Evolutionary conservation across 2,113 vertebrate genomes (phyloP).

Genomic region (Xenopus laevis): DNA sequence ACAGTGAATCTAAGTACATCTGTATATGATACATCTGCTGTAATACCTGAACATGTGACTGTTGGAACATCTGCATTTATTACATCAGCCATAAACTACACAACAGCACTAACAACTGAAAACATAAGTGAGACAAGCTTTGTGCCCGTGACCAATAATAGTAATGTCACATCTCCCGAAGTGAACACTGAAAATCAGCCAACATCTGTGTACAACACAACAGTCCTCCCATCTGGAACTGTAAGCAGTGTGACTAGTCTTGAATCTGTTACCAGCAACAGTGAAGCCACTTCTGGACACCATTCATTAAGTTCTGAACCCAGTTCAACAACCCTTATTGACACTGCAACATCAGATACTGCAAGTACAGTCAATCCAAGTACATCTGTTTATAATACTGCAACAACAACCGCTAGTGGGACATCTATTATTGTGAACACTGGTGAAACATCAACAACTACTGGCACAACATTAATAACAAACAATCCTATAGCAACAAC

Average conservation of each 20-base stretch:
- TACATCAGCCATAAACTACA: too few species aligned
- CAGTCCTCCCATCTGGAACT: not conserved
- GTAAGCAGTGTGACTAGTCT: not conserved
- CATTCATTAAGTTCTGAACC: not conserved
- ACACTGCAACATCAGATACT: not conserved
- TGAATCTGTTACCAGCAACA: not conserved
- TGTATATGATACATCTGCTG: too few species aligned
- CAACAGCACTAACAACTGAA: too few species aligned
- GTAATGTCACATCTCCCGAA: not conserved
- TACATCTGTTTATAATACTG: too few species aligned
- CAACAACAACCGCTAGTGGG: too few species aligned
- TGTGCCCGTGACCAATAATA: not conserved
- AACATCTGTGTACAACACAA: not conserved
- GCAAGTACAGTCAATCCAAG: not conserved
- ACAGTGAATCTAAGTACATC: too few species aligned
- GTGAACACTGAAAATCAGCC: not conserved
- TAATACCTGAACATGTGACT: too few species aligned
- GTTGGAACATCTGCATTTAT: too few species aligned
- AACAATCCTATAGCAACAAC: too few species aligned
- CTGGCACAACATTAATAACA: too few species aligned
- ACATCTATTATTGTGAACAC: too few species aligned
- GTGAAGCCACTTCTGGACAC: not conserved
- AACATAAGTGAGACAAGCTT: not conserved
- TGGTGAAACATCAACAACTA: too few species aligned
- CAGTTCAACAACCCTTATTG: not conserved